Percentiles rank a stretch among this genome's conserved stretches.
Evolutionary conservation across 2,113 vertebrate genomes (phyloP).

Genomic region (Callithrix jacchus): DNA sequence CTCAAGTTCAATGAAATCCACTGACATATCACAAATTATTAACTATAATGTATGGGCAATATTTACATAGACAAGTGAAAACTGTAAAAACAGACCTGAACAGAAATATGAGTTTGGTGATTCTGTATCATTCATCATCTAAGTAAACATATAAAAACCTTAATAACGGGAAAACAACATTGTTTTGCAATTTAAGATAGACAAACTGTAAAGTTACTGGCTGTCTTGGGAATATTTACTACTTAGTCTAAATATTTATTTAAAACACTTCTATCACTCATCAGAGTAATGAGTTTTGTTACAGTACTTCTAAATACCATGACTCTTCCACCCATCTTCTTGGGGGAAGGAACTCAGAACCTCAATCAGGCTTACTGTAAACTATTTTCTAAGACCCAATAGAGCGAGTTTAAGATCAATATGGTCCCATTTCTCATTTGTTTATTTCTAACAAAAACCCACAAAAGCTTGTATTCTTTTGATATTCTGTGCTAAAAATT

Average conservation of each 20-base stretch:
- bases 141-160: neutral
- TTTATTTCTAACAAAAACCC: conserved; percentile 5
- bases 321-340: neutral
- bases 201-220: neutral
- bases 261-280: neutral
- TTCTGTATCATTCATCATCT: neutral
- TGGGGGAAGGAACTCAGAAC: neutral
- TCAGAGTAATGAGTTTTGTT: neutral
- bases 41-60: neutral
- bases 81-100: neutral
- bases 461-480: neutral
- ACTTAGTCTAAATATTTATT: neutral
- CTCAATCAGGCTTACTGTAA: neutral
- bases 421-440: neutral
- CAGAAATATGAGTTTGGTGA: neutral
- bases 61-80: neutral
- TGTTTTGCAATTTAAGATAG: neutral
- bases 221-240: neutral
- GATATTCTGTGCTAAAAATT: conserved; percentile 28
- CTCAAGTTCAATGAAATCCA: neutral
- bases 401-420: neutral
- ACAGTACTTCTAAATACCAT: neutral
- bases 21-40: neutral
- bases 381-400: neutral
- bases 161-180: neutral